Conservation (phyloP, 2,113 vertebrate species). For the Martes martes region DNA sequence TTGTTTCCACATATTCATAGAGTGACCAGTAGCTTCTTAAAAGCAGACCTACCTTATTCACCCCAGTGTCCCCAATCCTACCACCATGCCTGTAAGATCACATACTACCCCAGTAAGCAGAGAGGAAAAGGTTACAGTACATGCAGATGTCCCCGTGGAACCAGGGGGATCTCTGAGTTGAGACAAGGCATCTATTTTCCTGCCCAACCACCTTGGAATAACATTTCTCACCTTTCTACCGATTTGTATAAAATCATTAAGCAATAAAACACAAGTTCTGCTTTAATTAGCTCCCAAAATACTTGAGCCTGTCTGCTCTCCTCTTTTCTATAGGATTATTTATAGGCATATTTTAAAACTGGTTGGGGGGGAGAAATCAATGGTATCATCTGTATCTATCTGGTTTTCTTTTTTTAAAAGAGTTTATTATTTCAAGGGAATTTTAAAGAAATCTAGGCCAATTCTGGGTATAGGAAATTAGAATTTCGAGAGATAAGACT, state of each 20-base stretch:
- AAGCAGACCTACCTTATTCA: not conserved
- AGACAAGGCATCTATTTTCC: not conserved
- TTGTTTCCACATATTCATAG: not conserved
- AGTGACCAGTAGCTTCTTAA: not conserved
- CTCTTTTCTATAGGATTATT: constrained; percentile 21
- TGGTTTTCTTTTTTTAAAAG: not conserved
- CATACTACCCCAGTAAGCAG: not conserved
- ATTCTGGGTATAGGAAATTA: not conserved
- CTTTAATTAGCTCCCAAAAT: constrained; percentile 44
- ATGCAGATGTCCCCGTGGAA: not conserved
- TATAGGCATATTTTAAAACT: constrained; percentile 46
- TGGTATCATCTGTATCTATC: not conserved
- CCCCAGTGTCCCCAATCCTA: not conserved
- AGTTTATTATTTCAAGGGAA: constrained; percentile 47
- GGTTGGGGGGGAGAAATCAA: not conserved
- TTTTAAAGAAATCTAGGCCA: not conserved
- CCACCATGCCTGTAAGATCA: not conserved
- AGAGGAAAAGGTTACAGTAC: not conserved
- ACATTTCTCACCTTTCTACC: not conserved
- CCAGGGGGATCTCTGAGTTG: not conserved
- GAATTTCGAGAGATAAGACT: not conserved
- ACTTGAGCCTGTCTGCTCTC: not conserved
- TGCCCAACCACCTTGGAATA: not conserved
- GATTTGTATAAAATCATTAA: constrained; percentile 38
- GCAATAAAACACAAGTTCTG: constrained; percentile 20